phyloP scores from a whole-genome alignment of 2,113 vertebrate species.

The Passerina amoena region DNA sequence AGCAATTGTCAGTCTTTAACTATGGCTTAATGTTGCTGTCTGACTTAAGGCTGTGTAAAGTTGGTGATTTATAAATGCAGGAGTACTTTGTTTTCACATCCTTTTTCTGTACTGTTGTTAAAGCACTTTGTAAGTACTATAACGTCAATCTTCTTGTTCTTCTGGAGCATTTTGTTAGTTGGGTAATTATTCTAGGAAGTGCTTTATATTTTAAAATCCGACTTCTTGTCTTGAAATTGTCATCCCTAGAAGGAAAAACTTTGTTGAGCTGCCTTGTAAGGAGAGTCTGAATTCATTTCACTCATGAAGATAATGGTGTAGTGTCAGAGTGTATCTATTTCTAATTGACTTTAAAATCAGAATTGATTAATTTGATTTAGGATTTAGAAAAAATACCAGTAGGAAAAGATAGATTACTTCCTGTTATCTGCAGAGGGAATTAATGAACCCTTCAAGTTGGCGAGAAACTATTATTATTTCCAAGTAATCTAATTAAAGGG shows the following conservation, averaged over 20 bases:
- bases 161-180: neutral
- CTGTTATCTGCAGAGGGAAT: slow-evolving; percentile 18
- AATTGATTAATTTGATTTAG: neutral
- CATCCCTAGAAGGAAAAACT: neutral
- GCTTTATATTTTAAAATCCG: neutral
- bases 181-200: neutral
- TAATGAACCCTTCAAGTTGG: neutral
- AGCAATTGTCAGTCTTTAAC: neutral
- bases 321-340: neutral
- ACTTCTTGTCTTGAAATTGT: neutral
- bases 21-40: neutral
- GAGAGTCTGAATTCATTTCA: neutral
- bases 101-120: neutral
- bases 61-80: neutral
- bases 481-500: slow-evolving; percentile 6
- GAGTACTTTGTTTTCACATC: neutral
- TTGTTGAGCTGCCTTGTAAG: neutral
- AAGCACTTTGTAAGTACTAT: neutral
- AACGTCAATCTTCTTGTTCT: neutral
- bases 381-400: neutral
- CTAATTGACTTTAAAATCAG: neutral
- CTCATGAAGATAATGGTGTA: neutral
- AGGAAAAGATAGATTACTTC: slow-evolving; percentile 14
- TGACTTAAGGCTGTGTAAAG: neutral
- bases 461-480: slow-evolving; percentile 24